These are phyloP conservation scores for Bacillus rossius DNA, from an alignment of 1,140 invertebrate genomes.

Conservation along the genomic window DNA sequence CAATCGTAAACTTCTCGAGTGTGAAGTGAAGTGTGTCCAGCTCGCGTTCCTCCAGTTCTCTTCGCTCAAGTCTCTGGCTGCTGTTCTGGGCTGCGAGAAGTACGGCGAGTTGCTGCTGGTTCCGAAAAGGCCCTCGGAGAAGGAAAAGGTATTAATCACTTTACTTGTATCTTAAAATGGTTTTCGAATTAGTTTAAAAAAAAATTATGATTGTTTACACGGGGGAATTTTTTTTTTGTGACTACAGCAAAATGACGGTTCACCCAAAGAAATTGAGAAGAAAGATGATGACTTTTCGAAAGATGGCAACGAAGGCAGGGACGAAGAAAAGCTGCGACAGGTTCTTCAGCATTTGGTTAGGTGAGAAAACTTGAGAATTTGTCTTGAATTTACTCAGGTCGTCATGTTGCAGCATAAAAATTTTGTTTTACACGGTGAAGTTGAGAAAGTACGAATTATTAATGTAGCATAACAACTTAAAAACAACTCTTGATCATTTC, in stretches of 20 bases:
- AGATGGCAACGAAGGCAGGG: slow-evolving; percentile 26
- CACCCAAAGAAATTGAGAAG: slow-evolving; percentile 26
- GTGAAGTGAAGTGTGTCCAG: slow-evolving; percentile 42
- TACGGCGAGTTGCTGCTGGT: slow-evolving; percentile 53
- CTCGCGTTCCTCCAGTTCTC: slow-evolving; percentile 50
- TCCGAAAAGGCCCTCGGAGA: slow-evolving; percentile 34
- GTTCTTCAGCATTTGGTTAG: slow-evolving; percentile 35
- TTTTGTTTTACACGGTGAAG: too few relatives aligned
- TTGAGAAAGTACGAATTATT: too few relatives aligned
- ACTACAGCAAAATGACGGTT: too few relatives aligned
- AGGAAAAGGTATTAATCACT: slow-evolving; percentile 23
- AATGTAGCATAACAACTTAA: too few relatives aligned
- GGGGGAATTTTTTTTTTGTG: too few relatives aligned
- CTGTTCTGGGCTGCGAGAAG: slow-evolving; percentile 45
- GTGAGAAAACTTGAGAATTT: too few relatives aligned
- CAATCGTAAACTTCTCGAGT: slow-evolving; percentile 36
- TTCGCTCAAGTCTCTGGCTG: slow-evolving; percentile 50
- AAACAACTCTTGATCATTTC: too few relatives aligned
- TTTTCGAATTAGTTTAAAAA: too few relatives aligned
- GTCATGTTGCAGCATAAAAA: too few relatives aligned
- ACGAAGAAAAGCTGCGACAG: slow-evolving; percentile 37
- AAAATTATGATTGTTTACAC: too few relatives aligned
- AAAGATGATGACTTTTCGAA: slow-evolving; percentile 1
- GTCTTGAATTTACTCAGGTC: too few relatives aligned
- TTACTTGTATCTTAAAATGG: too few relatives aligned